phyloP scores from a whole-genome alignment of 2,888 invertebrate genomes.

The Cartodere bifasciata region DNA sequence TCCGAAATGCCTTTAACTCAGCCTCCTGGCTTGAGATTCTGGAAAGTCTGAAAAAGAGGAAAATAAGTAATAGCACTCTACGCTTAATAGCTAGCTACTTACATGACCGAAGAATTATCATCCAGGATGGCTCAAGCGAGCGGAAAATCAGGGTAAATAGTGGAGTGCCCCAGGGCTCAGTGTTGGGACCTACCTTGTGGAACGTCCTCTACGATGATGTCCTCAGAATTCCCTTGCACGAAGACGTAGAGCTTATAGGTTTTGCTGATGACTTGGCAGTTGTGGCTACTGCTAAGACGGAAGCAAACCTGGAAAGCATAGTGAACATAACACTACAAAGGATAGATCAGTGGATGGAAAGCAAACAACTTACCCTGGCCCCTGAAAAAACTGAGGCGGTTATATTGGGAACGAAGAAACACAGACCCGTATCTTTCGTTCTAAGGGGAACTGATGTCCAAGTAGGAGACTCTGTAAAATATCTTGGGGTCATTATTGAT shows the following conservation, averaged over 20 bases:
- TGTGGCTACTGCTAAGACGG: background rate
- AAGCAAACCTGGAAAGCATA: background rate
- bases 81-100: constrained; percentile 6
- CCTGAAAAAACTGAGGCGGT: background rate
- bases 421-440: background rate
- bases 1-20: constrained; percentile 7
- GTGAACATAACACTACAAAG: background rate
- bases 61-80: constrained; percentile 4
- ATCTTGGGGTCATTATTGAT: background rate
- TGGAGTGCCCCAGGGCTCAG: constrained; percentile 10
- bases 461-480: background rate
- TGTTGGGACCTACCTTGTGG: constrained; percentile 8
- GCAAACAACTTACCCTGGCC: too few species aligned
- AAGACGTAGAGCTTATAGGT: background rate
- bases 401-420: background rate
- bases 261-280: background rate
- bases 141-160: background rate
- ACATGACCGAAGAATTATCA: background rate
- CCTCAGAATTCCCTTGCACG: constrained; percentile 2
- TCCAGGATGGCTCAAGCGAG: background rate
- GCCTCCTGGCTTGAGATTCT: constrained; percentile 10
- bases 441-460: background rate
- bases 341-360: background rate
- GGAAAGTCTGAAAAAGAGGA: constrained; percentile 3
- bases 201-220: constrained; percentile 9